These are phyloP conservation scores for Schmidtea mediterranea DNA, from an alignment of 1,140 invertebrate genomes.

Conservation along the genomic window DNA sequence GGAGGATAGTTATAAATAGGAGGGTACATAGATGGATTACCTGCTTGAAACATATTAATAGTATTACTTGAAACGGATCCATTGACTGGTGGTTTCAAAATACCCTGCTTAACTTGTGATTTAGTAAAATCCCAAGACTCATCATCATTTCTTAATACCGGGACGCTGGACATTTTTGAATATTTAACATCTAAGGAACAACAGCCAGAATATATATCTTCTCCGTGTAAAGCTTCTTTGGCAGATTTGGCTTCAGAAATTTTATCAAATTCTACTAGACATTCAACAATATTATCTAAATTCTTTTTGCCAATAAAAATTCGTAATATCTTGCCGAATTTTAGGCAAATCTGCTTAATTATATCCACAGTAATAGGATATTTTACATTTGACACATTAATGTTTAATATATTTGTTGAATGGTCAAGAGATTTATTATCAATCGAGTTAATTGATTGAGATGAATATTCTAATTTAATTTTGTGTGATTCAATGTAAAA, in stretches of 20 bases:
- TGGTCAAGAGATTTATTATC: not conserved
- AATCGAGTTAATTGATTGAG: too few species aligned
- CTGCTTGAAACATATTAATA: too few species aligned
- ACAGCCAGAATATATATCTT: constrained; percentile 93
- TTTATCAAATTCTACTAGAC: constrained; percentile 41
- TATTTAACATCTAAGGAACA: constrained; percentile 96
- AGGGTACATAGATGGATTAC: too few species aligned
- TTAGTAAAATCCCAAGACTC: constrained; percentile 5
- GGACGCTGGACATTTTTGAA: constrained; percentile 33
- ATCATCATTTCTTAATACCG: not conserved
- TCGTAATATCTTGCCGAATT: not conserved
- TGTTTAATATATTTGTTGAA: not conserved
- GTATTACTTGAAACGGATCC: too few species aligned
- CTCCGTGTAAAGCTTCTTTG: constrained; percentile 73
- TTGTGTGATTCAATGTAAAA: too few species aligned
- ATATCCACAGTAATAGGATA: constrained; percentile 5
- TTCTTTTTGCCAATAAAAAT: constrained; percentile 4
- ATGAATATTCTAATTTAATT: too few species aligned
- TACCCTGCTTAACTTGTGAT: not conserved
- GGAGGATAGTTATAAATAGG: too few species aligned
- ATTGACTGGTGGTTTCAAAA: too few species aligned
- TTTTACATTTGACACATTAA: not conserved
- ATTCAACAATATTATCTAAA: not conserved
- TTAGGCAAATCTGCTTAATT: constrained; percentile 1
- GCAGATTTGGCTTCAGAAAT: constrained; percentile 73